These are phyloP conservation scores for Platycheirus rosarum DNA, from an alignment of 2,888 invertebrate species.

Conservation along the genomic window DNA sequence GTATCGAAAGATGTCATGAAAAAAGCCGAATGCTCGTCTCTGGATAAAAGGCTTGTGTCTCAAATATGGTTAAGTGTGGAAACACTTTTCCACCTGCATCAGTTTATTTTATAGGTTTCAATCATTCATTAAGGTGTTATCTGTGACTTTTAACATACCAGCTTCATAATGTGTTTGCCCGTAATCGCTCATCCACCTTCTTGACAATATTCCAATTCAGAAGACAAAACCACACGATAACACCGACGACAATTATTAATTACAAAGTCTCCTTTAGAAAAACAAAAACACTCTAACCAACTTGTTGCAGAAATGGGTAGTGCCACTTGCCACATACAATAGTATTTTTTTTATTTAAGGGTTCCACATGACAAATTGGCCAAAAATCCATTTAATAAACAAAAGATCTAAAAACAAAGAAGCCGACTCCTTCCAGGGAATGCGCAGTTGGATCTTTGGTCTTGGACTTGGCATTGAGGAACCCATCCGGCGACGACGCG, in stretches of 20 bases:
- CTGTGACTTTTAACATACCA: not conserved
- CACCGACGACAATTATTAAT: constrained; percentile 44
- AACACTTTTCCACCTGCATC: no score
- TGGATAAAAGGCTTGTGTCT: no score
- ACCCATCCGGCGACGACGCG: constrained; percentile 18
- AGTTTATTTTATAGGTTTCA: no score
- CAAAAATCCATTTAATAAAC: constrained; percentile 36
- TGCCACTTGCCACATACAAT: constrained; percentile 33
- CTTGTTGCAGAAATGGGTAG: constrained; percentile 61
- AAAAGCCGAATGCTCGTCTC: no score
- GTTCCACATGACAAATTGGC: constrained; percentile 54
- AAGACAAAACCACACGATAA: constrained; percentile 33
- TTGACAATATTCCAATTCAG: not conserved
- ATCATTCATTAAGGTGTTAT: no score
- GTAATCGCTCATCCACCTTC: constrained; percentile 6
- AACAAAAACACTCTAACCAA: constrained; percentile 6
- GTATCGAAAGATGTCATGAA: no score
- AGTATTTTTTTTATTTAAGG: not conserved
- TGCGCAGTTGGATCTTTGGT: constrained; percentile 39
- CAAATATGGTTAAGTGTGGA: no score
- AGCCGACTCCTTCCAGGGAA: constrained; percentile 55
- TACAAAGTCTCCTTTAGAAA: constrained; percentile 15
- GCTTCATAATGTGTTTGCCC: constrained; percentile 14
- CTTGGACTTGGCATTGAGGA: constrained; percentile 72
- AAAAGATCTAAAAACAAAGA: constrained; percentile 17